Evolutionary conservation across 2,113 vertebrate genomes (phyloP).

Genomic region (Smithornis capensis): DNA sequence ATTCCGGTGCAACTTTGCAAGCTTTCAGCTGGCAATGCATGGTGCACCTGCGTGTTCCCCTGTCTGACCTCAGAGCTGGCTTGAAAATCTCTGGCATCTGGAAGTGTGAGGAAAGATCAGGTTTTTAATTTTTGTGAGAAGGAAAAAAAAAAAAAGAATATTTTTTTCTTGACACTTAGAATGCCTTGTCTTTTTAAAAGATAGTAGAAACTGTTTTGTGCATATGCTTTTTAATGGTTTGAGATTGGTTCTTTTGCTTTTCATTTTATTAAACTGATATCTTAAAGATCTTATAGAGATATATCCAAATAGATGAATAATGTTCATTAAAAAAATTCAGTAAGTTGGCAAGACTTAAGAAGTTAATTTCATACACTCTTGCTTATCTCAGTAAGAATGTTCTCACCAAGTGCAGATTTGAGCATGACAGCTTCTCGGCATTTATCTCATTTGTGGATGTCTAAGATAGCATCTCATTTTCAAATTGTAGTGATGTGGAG

Average conservation of each 20-base stretch:
- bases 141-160: not conserved
- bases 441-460: not conserved
- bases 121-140: slow-evolving; percentile 50
- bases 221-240: not conserved
- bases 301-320: not conserved
- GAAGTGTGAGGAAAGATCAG: slow-evolving; percentile 48
- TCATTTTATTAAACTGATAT: not conserved
- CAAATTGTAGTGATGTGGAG: not conserved
- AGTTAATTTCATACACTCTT: slow-evolving; percentile 16
- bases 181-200: not conserved
- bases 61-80: slow-evolving; percentile 65
- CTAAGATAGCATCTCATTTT: slow-evolving; percentile 9
- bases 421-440: not conserved
- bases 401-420: not conserved
- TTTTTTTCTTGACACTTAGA: not conserved
- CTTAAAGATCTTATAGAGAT: not conserved
- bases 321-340: not conserved
- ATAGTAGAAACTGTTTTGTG: not conserved
- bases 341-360: not conserved
- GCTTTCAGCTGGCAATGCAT: slow-evolving; percentile 51
- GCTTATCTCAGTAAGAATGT: slow-evolving; percentile 31
- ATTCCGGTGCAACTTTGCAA: slow-evolving; percentile 56
- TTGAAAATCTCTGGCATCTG: slow-evolving; percentile 72
- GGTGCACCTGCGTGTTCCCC: slow-evolving; percentile 77
- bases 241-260: not conserved